A percentile compares a stretch with the other conserved stretches of the same genome.
phyloP scores from a whole-genome alignment of 2,113 vertebrate species.

The Etia nguti region DNA sequence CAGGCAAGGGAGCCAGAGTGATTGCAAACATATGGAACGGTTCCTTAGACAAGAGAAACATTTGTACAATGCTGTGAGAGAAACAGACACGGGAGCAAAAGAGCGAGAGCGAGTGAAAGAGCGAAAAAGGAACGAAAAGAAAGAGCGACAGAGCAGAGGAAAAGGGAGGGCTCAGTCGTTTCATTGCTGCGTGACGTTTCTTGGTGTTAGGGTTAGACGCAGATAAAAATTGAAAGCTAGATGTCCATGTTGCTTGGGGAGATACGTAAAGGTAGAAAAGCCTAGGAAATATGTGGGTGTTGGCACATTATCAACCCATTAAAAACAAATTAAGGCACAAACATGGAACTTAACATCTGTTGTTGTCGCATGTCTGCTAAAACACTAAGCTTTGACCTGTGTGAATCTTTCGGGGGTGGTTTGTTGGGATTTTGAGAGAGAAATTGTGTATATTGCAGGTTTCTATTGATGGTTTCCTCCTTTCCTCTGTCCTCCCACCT shows the following conservation, averaged over 20 bases:
- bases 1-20: constrained; percentile 56
- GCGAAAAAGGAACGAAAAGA: background rate
- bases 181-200: background rate
- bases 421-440: background rate
- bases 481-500: background rate
- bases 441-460: background rate
- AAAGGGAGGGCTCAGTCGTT: background rate
- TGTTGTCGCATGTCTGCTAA: background rate
- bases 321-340: constrained; percentile 17
- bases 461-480: background rate
- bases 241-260: background rate
- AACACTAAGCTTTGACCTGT: background rate
- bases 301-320: constrained; percentile 31
- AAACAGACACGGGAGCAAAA: constrained; percentile 17
- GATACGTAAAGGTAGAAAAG: background rate
- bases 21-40: constrained; percentile 68
- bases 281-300: background rate
- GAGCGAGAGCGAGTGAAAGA: background rate
- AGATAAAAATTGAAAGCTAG: background rate
- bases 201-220: constrained; percentile 4
- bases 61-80: constrained; percentile 50
- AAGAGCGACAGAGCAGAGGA: background rate
- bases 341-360: background rate
- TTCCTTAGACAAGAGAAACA: constrained; percentile 67
- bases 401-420: background rate